A percentile compares a stretch with the other conserved stretches of the same genome.
Conservation (phyloP, 2,888 invertebrate species). For the Callyntrura sp. region DNA sequence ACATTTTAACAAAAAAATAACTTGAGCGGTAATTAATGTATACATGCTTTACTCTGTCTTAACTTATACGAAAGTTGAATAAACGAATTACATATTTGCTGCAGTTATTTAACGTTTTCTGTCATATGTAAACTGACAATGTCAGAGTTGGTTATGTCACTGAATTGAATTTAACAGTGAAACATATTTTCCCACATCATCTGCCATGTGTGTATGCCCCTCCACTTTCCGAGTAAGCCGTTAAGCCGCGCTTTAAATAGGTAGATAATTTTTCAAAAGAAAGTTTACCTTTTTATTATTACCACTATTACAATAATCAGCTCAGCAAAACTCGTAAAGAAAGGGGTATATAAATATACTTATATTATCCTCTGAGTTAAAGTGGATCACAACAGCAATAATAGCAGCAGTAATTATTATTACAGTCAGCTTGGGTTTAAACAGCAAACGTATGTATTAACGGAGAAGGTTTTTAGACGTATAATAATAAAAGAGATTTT, state of each 20-base stretch:
- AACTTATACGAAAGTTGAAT: background rate
- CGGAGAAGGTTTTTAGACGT: slow-evolving; percentile 17
- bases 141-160: too few relatives aligned
- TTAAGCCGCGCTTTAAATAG: background rate
- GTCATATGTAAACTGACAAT: too few relatives aligned
- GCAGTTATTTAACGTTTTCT: background rate
- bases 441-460: slow-evolving; percentile 16
- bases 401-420: background rate
- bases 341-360: too few relatives aligned
- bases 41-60: background rate
- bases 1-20: background rate
- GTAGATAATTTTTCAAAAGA: slow-evolving; percentile 24
- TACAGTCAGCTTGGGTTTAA: slow-evolving; percentile 23
- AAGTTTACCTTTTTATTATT: slow-evolving; percentile 54
- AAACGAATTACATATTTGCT: background rate
- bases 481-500: slow-evolving; percentile 66
- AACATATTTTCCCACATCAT: too few relatives aligned
- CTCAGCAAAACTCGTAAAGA: slow-evolving; percentile 42
- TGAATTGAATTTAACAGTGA: too few relatives aligned
- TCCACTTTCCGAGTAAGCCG: too few relatives aligned
- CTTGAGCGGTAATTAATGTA: too few relatives aligned
- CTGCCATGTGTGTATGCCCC: too few relatives aligned
- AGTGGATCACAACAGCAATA: slow-evolving; percentile 33
- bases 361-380: background rate
- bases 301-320: slow-evolving; percentile 60